Evolutionary conservation across 64 coral and sea anemone species (phyloP).

Genomic region (Montipora efflorescens): DNA sequence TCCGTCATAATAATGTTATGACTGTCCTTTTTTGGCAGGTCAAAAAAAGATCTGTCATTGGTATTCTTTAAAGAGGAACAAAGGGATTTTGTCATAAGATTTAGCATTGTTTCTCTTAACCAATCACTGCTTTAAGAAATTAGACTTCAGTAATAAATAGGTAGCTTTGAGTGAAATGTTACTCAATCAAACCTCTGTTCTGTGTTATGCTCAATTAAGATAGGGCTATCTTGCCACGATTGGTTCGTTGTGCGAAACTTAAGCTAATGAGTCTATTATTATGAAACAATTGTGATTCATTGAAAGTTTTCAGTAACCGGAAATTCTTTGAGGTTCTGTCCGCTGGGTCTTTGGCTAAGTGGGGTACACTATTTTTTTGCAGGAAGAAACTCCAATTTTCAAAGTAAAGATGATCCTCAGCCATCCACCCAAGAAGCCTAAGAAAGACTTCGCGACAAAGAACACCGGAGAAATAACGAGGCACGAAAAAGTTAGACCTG

Average conservation of each 20-base stretch:
- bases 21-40: slow-evolving; percentile 20
- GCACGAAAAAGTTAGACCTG: neutral
- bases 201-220: slow-evolving; percentile 16
- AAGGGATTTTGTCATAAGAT: slow-evolving; percentile 16
- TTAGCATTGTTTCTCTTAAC: neutral
- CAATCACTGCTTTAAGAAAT: neutral
- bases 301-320: slow-evolving; percentile 32
- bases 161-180: neutral
- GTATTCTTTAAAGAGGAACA: slow-evolving; percentile 16
- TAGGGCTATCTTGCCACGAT: neutral
- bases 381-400: neutral
- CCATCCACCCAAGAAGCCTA: neutral
- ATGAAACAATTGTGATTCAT: slow-evolving; percentile 10
- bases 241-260: slow-evolving; percentile 1
- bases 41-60: slow-evolving; percentile 16
- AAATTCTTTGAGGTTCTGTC: slow-evolving; percentile 40
- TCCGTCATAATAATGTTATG: slow-evolving; percentile 52
- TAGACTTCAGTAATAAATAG: neutral
- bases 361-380: neutral
- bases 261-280: slow-evolving; percentile 28
- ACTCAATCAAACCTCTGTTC: slow-evolving; percentile 6
- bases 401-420: neutral
- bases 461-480: neutral
- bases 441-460: neutral
- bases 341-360: neutral